These are phyloP conservation scores for Apamea sordens DNA, from an alignment of 2,888 invertebrate genomes.

Conservation along the genomic window DNA sequence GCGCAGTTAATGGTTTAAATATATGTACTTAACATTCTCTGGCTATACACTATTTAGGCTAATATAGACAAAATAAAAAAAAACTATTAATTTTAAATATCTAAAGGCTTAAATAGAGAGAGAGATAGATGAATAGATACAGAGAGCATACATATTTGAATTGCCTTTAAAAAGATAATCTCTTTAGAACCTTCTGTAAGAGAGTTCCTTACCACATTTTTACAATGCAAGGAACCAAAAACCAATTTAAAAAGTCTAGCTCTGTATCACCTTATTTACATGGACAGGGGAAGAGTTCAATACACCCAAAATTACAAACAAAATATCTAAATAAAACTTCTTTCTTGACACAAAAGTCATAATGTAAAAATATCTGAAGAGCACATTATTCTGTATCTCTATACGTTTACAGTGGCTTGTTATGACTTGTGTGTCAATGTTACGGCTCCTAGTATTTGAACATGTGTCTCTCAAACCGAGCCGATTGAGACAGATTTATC, in stretches of 20 bases:
- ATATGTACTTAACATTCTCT: neutral
- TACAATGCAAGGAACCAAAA: neutral
- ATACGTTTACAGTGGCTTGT: constrained; percentile 24
- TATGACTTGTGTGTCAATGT: constrained; percentile 46
- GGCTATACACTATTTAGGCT: neutral
- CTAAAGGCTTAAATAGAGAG: too few species aligned
- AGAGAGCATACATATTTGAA: neutral
- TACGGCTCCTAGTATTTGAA: constrained; percentile 30
- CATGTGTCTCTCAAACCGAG: constrained; percentile 23
- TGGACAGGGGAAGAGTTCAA: constrained; percentile 4
- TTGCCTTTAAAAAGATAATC: neutral
- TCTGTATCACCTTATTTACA: neutral
- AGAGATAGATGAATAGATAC: too few species aligned
- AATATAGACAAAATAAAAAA: too few species aligned
- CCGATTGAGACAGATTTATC: constrained; percentile 18
- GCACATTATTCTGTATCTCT: constrained; percentile 14
- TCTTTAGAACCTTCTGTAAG: neutral
- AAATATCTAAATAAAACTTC: constrained; percentile 9
- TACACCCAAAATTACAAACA: constrained; percentile 19
- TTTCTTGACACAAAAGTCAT: constrained; percentile 7
- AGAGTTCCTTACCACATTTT: neutral
- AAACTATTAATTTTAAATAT: neutral
- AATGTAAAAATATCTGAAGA: constrained; percentile 30
- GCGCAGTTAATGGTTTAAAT: neutral
- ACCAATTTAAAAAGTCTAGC: neutral